phyloP scores from a whole-genome alignment of 2,797 vertebrate genomes.

The Octomys mimax region DNA sequence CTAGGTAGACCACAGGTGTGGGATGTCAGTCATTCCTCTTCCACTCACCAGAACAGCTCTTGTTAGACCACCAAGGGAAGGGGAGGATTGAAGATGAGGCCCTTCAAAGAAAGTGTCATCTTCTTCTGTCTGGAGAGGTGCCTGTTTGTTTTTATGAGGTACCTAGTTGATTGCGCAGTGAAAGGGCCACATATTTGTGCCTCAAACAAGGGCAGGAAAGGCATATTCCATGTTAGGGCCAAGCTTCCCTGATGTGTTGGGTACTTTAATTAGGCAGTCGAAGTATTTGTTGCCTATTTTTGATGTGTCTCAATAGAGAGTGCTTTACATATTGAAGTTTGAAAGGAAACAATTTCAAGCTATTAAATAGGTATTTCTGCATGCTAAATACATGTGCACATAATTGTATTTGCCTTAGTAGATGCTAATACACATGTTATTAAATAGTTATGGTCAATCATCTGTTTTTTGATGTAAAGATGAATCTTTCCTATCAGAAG shows the following conservation, averaged over 20 bases:
- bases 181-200: slow-evolving; percentile 13
- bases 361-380: slow-evolving; percentile 19
- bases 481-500: not conserved
- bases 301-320: slow-evolving; percentile 48
- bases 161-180: not conserved
- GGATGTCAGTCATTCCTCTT: slow-evolving; percentile 15
- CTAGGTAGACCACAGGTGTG: slow-evolving; percentile 56
- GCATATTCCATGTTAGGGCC: not conserved
- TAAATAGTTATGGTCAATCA: slow-evolving; percentile 35
- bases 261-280: slow-evolving; percentile 1
- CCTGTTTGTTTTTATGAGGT: slow-evolving; percentile 63
- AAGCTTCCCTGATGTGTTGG: not conserved
- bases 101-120: slow-evolving; percentile 8
- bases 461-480: slow-evolving; percentile 23
- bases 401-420: slow-evolving; percentile 36
- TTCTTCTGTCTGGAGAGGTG: slow-evolving; percentile 46
- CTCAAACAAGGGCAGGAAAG: slow-evolving; percentile 8
- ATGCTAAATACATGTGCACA: not conserved
- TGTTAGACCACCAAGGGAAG: slow-evolving; percentile 46
- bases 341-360: slow-evolving; percentile 31
- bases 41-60: slow-evolving; percentile 35
- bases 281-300: slow-evolving; percentile 43
- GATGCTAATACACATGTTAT: not conserved
- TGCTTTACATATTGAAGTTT: slow-evolving; percentile 14
- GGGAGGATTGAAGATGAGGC: not conserved